Evolutionary conservation across 1,140 invertebrate species (phyloP), one percentile per base, ranked within the genome.

Genomic region (Drosophila bocqueti): DNA sequence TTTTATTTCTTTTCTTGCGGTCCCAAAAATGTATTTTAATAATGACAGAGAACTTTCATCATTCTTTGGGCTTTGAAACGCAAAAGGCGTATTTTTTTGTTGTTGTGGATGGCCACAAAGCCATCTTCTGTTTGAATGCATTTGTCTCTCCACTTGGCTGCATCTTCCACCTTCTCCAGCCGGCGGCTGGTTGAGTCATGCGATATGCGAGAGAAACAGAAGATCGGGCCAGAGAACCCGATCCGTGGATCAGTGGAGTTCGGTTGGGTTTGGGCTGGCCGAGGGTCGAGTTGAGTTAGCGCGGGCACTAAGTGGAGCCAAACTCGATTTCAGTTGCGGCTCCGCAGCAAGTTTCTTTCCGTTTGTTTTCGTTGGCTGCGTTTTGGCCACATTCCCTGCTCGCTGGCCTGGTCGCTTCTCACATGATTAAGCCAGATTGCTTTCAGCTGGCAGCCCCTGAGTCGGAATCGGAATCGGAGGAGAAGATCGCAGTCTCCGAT

Each of bases 401-500:
- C 52, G 49, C 72, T 81, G 76, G 34, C 72, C 61, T 47, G 66
- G 42, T 31, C 59, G 58, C 80, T 90, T 90, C 85, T 90, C 85
- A 90, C 85, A 90, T 90, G 85, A 90, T 90, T 90, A 90, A 90
- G 85, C 86, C 86, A 80, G 85, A 90, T 90, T 91, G 86, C 85
- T 90, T 85, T 86, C 76, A 82, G 68, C 59, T 80, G 49, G 79
- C 71, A 72, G 66, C 58, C 40, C 24, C 54, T 16, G 36, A 55
- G 52, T 55, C 21, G 52, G 75, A 59, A 52, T 50, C 47, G 62
- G 26, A 65, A 55, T 45, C 55, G 55, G 34, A 26, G 55, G 21
- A 57, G 54, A 40, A 57, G 54, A 57, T 58, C 36, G 55, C 55
- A 58, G 55, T 58, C 55, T 58, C 63, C 43, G 16, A 29, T 59